phyloP scores from a whole-genome alignment of 2,797 vertebrate genomes.

The Amniataba percoides region DNA sequence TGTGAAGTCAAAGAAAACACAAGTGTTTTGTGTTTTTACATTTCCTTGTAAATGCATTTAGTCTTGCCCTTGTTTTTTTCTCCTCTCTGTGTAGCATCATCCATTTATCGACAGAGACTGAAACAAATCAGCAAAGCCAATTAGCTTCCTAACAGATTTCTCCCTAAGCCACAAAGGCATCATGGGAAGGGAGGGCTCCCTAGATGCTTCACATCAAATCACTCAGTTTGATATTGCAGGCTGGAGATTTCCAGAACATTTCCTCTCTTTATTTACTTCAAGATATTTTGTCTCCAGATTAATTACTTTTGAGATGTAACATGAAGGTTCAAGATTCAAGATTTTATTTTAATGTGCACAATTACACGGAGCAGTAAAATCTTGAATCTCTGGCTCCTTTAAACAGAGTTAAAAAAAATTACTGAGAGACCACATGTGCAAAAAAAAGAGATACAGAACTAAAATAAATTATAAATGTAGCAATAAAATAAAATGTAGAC shows the following conservation, averaged over 20 bases:
- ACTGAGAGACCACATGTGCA: too few relatives aligned
- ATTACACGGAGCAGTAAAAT: too few relatives aligned
- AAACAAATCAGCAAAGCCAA: conserved; percentile 30
- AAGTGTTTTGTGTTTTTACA: too few relatives aligned
- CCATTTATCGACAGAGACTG: background rate
- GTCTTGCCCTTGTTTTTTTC: background rate
- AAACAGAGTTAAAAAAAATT: too few relatives aligned
- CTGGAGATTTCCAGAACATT: background rate
- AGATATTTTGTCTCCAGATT: background rate
- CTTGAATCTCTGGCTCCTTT: too few relatives aligned
- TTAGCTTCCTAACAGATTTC: conserved; percentile 25
- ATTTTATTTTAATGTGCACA: too few relatives aligned
- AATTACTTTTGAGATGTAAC: background rate
- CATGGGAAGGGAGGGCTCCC: background rate
- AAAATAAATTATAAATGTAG: too few relatives aligned
- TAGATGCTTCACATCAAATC: background rate
- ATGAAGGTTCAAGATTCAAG: too few relatives aligned
- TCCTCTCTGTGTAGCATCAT: background rate
- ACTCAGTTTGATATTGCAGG: background rate
- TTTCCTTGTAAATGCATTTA: background rate
- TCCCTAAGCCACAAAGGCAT: background rate
- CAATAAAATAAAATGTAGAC: too few relatives aligned
- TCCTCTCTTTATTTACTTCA: background rate
- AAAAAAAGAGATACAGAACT: too few relatives aligned
- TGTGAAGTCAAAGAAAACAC: too few relatives aligned